Conservation (phyloP, 2,113 vertebrate genomes). For the Aldabrachelys gigantea region DNA sequence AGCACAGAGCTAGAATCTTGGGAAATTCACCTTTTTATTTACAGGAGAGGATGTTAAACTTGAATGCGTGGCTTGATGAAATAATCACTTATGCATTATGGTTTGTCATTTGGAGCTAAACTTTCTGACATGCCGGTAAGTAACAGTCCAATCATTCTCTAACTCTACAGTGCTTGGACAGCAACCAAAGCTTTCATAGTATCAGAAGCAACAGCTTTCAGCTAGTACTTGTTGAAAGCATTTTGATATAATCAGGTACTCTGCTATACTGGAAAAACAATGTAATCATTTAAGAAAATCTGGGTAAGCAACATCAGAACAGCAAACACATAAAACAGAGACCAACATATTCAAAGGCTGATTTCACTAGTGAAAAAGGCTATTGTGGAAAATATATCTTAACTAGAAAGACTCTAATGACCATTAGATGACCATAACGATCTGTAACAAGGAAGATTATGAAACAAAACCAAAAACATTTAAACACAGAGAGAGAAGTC, state of each 20-base stretch:
- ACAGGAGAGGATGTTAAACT: not conserved
- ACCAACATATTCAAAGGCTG: not conserved
- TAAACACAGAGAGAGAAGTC: not conserved
- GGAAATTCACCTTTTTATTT: slow-evolving; percentile 18
- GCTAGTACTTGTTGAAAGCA: not conserved
- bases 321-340: not conserved
- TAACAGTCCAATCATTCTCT: not conserved
- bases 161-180: not conserved
- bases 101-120: not conserved
- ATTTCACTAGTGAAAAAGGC: not conserved
- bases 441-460: not conserved
- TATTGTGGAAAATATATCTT: not conserved
- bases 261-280: not conserved
- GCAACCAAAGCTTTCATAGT: not conserved
- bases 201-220: not conserved
- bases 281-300: not conserved
- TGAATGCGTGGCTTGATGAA: not conserved
- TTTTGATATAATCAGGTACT: not conserved
- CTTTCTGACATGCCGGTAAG: not conserved
- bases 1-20: slow-evolving; percentile 13
- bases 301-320: not conserved
- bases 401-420: not conserved
- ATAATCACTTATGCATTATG: not conserved
- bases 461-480: not conserved
- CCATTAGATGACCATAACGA: not conserved